Evolutionary conservation across 2,888 invertebrate species (phyloP), one percentile per base, ranked within the genome.

Genomic region (Heliconius erato): DNA sequence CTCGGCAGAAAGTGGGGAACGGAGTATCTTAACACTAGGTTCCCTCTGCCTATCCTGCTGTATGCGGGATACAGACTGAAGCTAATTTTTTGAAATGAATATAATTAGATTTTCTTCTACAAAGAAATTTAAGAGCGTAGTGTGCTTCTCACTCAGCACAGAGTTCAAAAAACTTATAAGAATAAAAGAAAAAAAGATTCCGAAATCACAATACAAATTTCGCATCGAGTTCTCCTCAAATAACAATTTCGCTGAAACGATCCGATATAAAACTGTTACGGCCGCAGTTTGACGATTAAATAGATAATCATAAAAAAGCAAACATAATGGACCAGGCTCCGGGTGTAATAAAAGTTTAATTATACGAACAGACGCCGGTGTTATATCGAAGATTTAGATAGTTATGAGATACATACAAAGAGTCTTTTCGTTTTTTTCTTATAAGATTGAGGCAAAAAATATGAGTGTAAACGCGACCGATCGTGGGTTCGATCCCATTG

Each of bases 231-330:
- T 59, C 74, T 74, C 28, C 32, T 54, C 12, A 82, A 84, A 84
- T 79, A 69, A 86, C 86, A 86, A 84, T 87, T 85, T 82, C 82
- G 65, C 81, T 71, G 32, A 81, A 88, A 87, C 81, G 88, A 86
- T 85, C 80, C 40, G 81, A 86, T 87, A 88, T 92, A 91, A 93
- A 93, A 89, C 84, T 79, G 86, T 89, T 86, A 90, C 87, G 83
- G 80, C 87, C 86, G 79, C 82, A 87, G 87, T 89, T 89, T 88
- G 86, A 89, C 90, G 91, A 92, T 91, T 88, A 90, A 92, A 90
- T 89, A 91, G 91, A 91, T 90, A 90, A 91, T 91, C 89, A 89
- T 87, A 92, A 91, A 91, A 90, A 89, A 82, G 87, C 88, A 88
- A 88, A 87, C 85, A 86, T 88, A 87, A 89, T 86, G 82, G 84